Evolutionary conservation across 2,888 invertebrate species (phyloP).

Genomic region (Dyspetes luteomarginatus): DNA sequence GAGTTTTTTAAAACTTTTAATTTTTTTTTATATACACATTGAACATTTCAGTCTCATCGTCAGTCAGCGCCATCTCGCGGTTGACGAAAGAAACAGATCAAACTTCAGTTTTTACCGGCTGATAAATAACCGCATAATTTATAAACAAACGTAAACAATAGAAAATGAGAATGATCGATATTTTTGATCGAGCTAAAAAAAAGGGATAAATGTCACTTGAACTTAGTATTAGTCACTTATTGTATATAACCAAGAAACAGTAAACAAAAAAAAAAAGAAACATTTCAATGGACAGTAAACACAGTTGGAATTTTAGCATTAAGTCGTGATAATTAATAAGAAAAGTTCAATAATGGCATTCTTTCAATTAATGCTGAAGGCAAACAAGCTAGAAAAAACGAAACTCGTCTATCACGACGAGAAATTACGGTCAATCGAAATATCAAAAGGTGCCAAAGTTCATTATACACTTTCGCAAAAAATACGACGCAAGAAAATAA

Average conservation of each 20-base stretch:
- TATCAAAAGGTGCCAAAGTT: slow-evolving; percentile 82
- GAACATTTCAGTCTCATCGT: neutral
- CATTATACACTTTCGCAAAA: slow-evolving; percentile 84
- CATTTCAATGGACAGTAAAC: too few species aligned
- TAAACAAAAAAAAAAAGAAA: neutral
- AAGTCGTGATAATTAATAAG: slow-evolving; percentile 27
- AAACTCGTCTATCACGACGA: slow-evolving; percentile 85
- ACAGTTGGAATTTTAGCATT: slow-evolving; percentile 27
- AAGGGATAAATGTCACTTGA: slow-evolving; percentile 8
- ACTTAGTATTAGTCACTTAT: neutral
- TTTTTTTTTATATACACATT: too few species aligned
- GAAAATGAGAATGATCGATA: slow-evolving; percentile 39
- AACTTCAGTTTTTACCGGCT: slow-evolving; percentile 10
- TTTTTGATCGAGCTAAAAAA: neutral
- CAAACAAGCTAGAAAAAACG: slow-evolving; percentile 84
- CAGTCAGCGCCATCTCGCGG: slow-evolving; percentile 38
- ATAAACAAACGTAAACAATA: too few species aligned
- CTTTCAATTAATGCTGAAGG: slow-evolving; percentile 85
- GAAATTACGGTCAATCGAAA: slow-evolving; percentile 85
- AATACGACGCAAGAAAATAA: slow-evolving; percentile 82
- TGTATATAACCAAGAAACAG: slow-evolving; percentile 20
- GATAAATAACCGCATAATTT: too few species aligned
- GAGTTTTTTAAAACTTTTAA: too few species aligned
- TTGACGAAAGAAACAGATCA: neutral
- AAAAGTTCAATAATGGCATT: slow-evolving; percentile 84